Evolutionary conservation across 2,113 vertebrate genomes (phyloP).

Genomic region (Motacilla alba): DNA sequence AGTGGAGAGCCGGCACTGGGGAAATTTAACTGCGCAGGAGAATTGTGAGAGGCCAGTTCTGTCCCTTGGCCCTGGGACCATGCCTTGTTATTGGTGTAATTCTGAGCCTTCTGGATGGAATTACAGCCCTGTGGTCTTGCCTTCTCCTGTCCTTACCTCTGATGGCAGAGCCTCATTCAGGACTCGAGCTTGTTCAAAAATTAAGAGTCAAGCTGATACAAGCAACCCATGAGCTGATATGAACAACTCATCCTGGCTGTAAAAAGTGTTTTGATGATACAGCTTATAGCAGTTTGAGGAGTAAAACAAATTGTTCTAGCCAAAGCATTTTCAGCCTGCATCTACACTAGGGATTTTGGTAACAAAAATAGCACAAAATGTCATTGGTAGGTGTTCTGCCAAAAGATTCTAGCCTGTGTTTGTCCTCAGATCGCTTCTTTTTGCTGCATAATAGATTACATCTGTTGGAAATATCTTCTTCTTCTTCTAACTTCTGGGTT

Average conservation of each 20-base stretch:
- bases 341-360: not conserved
- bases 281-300: not conserved
- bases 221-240: not conserved
- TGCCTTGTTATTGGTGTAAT: not conserved
- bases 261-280: not conserved
- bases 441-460: not conserved
- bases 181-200: not conserved
- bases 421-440: not conserved
- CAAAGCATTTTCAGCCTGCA: not conserved
- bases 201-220: not conserved
- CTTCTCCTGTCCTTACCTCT: not conserved
- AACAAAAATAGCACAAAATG: conserved; percentile 28
- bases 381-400: conserved; percentile 7
- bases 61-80: not conserved
- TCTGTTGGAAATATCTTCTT: not conserved
- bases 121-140: not conserved
- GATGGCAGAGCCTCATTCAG: not conserved
- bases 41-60: not conserved
- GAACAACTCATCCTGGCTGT: not conserved
- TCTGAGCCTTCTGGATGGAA: not conserved
- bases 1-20: not conserved
- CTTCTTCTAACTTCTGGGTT: not conserved
- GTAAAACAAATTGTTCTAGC: conserved; percentile 21
- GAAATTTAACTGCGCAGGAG: not conserved
- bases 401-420: not conserved